Evolutionary conservation across 2,113 vertebrate species (phyloP), one percentile per base, ranked within the genome.

Genomic region (Elachura formosa): DNA sequence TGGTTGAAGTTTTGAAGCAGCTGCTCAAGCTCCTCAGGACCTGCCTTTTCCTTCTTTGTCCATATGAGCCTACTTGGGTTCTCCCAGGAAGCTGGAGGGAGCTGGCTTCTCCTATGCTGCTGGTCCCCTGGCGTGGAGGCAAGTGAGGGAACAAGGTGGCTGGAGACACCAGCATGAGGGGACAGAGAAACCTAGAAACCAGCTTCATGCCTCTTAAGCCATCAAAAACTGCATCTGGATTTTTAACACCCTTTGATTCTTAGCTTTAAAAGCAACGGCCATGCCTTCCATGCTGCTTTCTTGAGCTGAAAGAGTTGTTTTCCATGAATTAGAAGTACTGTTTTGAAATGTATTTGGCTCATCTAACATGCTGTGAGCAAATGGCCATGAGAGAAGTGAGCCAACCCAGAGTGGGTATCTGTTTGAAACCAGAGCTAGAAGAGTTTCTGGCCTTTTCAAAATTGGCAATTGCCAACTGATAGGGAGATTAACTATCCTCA

Each of bases 111-210:
- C 28, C 20, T 3, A 5, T 59, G 49, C 72, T 68, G 38, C 41
- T 22, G 5, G 3, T 64, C 5, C 21, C 59, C 6, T 36, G 56
- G 0, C 0, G 0, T 3, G 29, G 33, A 63, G 40, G 31, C 26
- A 46, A 34, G 59, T 1, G 2, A 56, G 25, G 14, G 33, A 56
- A 66, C 41, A 43, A 12, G 18, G 21, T 3, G 11, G 22, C 15
- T 80, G 56, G 20, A 83, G n/a, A 56, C 38, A 38, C 4, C 17
- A 74, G 29, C n/a, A 41, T 12, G 41, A 69, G 17, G 7, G 25
- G 46, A 48, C 21, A 4, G 2, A 41, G 51, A 64, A 67, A 24
- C 61, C 71, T 43, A 29, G 12, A 72, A 71, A 63, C 2, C 33
- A 74, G 36, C 14, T 62, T 59, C 49, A 28, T 62, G n/a, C 55